Conservation (phyloP, 2,888 invertebrate genomes). For the Ormyrus thymus region DNA sequence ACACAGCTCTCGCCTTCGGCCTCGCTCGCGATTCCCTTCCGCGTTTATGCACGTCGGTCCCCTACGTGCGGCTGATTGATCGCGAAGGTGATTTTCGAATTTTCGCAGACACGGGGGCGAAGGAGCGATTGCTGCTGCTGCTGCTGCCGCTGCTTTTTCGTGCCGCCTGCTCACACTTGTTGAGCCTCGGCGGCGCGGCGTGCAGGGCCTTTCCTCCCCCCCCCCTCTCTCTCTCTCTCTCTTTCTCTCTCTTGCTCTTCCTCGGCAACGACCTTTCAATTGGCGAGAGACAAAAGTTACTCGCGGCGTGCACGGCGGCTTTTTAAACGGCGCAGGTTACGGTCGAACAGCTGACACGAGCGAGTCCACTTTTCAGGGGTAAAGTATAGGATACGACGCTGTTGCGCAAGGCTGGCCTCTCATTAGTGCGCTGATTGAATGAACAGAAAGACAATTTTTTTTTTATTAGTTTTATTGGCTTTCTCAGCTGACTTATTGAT, state of each 20-base stretch:
- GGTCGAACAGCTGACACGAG: background rate
- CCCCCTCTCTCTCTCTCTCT: background rate
- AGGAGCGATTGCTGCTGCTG: background rate
- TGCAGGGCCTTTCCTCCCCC: background rate
- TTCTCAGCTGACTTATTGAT: too few relatives aligned
- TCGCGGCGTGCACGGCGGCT: too few relatives aligned
- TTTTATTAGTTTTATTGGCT: too few relatives aligned
- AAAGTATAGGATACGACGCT: background rate
- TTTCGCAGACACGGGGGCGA: background rate
- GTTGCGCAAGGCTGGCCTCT: slow-evolving; percentile 12
- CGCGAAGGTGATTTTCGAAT: background rate
- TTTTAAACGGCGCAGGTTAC: too few relatives aligned
- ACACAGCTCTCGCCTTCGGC: too few relatives aligned
- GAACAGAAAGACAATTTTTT: too few relatives aligned
- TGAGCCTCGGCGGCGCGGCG: slow-evolving; percentile 7
- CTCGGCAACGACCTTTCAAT: too few relatives aligned
- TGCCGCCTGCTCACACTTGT: slow-evolving; percentile 9
- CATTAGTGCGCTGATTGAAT: too few relatives aligned
- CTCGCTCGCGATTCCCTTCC: too few relatives aligned
- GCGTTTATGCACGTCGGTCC: too few relatives aligned
- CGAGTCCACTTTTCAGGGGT: slow-evolving; percentile 19
- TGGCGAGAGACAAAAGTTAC: too few relatives aligned
- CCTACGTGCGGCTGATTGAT: background rate
- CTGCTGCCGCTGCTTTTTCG: slow-evolving; percentile 6
- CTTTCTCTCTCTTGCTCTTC: background rate